Base-by-base conservation (phyloP, 2,797 vertebrate genomes). In the Amphiprion clarkii region DNA sequence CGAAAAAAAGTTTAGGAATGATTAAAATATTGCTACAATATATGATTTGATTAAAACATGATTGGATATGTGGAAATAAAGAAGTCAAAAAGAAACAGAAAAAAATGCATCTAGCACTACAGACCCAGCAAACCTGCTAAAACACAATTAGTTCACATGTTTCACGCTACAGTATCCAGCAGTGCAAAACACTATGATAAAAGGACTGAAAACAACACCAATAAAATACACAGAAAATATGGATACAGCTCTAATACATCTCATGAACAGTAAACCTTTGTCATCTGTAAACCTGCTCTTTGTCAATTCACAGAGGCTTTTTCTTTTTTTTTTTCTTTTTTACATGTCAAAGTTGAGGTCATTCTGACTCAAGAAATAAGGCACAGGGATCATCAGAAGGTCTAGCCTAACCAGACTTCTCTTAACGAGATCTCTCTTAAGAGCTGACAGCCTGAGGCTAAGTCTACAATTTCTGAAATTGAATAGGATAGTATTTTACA, bases 21-120 rank as follows among this genome's bases (percentile, higher is more conserved):
- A 91, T 89, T 91, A 84, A 92, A 89, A 88, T 92, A 91, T 89
- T 89, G 88, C 88, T 88, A 91, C 77, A 46, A 90, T 86, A 88
- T 85, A 40, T 80, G 82, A 93, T 92, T 89, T 71, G 87, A 91
- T 92, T 87, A 46, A 94, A 92, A 88, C 70, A 52, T 81, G 89
- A 94, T 94, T 94, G 93, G 90, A 93, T 93, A 93, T 83, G 81
- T 84, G 62, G 60, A 80, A 83, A 85, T 74, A 64, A 80, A 86
- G 67, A 82, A 85, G 80, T 64, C 31, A 70, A 82, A 80, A 82
- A 70, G 59, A 65, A 67, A 57, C 0, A 68, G 27, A 61, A 58
- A 17, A n/a, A 87, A 78, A 75, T 75, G 61, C 69, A 79, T 85
- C 86, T 87, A 88, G 31, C 71, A 67, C 82, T 83, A 85, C 85